Evolutionary conservation across 2,113 vertebrate species (phyloP).

Genomic region (Nibea albiflora): DNA sequence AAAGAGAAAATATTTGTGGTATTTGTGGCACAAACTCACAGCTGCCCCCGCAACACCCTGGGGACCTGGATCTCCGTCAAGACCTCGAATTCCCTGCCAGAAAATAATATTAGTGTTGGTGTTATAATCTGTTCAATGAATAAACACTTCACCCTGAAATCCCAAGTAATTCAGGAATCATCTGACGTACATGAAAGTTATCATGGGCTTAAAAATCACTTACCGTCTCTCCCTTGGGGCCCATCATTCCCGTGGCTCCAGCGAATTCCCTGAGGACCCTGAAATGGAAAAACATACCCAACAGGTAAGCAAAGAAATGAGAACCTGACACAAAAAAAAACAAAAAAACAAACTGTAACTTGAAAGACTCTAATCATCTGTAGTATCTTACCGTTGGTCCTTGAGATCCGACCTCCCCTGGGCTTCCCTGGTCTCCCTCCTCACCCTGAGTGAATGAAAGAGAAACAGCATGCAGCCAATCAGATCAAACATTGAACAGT

Average conservation of each 20-base stretch:
- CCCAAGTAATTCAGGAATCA: background rate
- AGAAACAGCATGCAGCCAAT: constrained; percentile 13
- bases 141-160: background rate
- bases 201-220: constrained; percentile 55
- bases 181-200: background rate
- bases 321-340: background rate
- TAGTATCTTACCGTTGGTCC: constrained; percentile 89
- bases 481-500: background rate
- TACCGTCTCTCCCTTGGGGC: constrained; percentile 92
- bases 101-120: constrained; percentile 22
- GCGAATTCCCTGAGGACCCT: constrained; percentile 92
- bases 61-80: constrained; percentile 92
- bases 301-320: constrained; percentile 23
- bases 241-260: constrained; percentile 91
- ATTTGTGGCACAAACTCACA: constrained; percentile 83
- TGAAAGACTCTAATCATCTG: background rate
- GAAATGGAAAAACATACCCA: constrained; percentile 62
- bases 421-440: constrained; percentile 92
- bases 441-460: constrained; percentile 86
- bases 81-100: constrained; percentile 90
- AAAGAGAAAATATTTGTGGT: constrained; percentile 17
- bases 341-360: background rate
- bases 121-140: background rate
- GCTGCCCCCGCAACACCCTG: constrained; percentile 90
- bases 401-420: constrained; percentile 91